These are phyloP conservation scores for Takifugu flavidus DNA, from an alignment of 2,113 vertebrate species.

Conservation along the genomic window DNA sequence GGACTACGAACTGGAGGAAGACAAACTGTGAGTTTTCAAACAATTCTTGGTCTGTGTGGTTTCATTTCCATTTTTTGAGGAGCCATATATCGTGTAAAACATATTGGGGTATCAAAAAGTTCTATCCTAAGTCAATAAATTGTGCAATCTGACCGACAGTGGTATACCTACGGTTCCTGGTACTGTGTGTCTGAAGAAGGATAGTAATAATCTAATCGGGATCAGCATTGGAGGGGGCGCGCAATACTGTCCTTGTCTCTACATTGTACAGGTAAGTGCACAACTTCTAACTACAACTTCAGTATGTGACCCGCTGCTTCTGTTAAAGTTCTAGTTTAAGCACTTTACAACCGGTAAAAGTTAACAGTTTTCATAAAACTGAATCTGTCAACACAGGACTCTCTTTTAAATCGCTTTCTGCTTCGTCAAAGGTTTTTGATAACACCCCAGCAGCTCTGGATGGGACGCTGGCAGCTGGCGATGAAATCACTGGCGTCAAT, in stretches of 20 bases:
- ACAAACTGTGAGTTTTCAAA: constrained; percentile 89
- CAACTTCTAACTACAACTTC: neutral
- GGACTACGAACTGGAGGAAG: constrained; percentile 96
- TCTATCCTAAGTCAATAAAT: too few species aligned
- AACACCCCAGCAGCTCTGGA: constrained; percentile 93
- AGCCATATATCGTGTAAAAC: neutral
- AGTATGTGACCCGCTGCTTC: fast-evolving
- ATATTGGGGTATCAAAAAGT: neutral
- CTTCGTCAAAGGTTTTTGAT: constrained; percentile 85
- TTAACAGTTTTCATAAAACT: too few species aligned
- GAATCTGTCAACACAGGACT: too few species aligned
- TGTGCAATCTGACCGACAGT: constrained; percentile 58
- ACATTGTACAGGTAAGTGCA: constrained; percentile 92
- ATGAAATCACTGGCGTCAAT: constrained; percentile 96
- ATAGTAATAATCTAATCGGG: constrained; percentile 92
- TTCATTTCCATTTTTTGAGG: neutral
- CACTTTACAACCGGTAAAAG: too few species aligned
- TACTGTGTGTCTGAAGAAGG: constrained; percentile 91
- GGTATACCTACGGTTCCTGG: constrained; percentile 97
- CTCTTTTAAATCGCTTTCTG: neutral
- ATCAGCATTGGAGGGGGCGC: constrained; percentile 98
- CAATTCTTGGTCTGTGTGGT: neutral
- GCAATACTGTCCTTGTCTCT: constrained; percentile 96
- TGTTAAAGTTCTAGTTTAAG: fast-evolving
- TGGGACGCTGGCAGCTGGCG: constrained; percentile 89